Conservation (phyloP, 2,797 vertebrate species). For the Peromyscus aztecus region DNA sequence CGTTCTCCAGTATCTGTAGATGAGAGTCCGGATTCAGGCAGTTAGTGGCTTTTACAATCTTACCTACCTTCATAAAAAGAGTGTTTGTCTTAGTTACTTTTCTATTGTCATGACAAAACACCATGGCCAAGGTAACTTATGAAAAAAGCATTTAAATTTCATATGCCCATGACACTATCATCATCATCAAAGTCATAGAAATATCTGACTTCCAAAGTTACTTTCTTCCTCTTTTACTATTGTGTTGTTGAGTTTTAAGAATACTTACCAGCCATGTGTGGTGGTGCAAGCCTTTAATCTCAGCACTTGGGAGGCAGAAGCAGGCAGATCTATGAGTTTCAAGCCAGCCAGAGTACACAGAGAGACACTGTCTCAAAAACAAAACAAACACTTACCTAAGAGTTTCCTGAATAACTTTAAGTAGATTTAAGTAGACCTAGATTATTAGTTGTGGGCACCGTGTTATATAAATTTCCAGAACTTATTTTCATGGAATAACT, state of each 20-base stretch:
- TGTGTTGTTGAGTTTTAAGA: neutral
- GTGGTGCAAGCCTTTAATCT: neutral
- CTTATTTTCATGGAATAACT: neutral
- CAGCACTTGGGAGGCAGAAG: neutral
- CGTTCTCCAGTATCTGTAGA: neutral
- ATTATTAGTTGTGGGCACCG: neutral
- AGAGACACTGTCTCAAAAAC: neutral
- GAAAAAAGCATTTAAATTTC: neutral
- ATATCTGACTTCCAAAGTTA: neutral
- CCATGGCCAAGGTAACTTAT: neutral
- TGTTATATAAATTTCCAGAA: neutral
- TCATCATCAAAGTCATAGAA: neutral
- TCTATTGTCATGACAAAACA: neutral
- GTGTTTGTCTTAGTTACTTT: neutral
- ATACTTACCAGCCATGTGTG: neutral
- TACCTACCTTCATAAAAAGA: neutral
- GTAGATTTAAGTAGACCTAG: neutral
- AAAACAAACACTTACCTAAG: neutral
- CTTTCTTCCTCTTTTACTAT: neutral
- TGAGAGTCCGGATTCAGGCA: conserved; percentile 36
- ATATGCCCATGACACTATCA: neutral
- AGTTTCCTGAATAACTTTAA: neutral
- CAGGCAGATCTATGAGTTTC: neutral
- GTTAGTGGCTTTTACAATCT: neutral
- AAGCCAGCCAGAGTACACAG: neutral